Evolutionary conservation across 2,888 invertebrate genomes (phyloP).

Genomic region (Cremastinae sp.): DNA sequence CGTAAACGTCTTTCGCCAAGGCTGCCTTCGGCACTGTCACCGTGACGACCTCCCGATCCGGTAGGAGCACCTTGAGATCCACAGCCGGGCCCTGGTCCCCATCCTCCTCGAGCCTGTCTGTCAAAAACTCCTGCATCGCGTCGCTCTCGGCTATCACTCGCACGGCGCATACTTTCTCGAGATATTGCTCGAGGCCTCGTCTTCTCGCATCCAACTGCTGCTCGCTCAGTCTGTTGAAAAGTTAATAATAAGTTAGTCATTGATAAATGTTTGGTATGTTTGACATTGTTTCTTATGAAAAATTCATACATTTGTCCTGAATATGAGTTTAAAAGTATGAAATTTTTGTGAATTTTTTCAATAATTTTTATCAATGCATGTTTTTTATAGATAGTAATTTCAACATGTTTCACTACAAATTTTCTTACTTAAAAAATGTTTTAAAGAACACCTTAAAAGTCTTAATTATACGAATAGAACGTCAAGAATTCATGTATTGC

Average conservation of each 20-base stretch:
- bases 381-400: too few relatives aligned
- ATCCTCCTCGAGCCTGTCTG: slow-evolving; percentile 91
- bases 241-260: not conserved
- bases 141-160: slow-evolving; percentile 98
- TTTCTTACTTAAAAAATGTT: too few relatives aligned
- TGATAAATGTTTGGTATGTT: too few relatives aligned
- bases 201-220: slow-evolving; percentile 97
- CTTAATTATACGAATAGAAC: too few relatives aligned
- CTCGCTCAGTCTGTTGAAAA: slow-evolving; percentile 88
- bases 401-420: too few relatives aligned
- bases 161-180: slow-evolving; percentile 99
- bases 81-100: slow-evolving; percentile 87
- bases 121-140: slow-evolving; percentile 97
- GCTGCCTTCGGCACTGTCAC: slow-evolving; percentile 94
- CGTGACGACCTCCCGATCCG: slow-evolving; percentile 94
- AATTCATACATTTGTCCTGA: too few relatives aligned
- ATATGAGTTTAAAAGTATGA: too few relatives aligned
- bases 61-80: slow-evolving; percentile 91
- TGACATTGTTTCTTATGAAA: too few relatives aligned
- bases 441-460: too few relatives aligned
- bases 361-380: too few relatives aligned
- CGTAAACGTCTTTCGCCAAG: slow-evolving; percentile 94
- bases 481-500: too few relatives aligned
- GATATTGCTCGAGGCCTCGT: slow-evolving; percentile 96
- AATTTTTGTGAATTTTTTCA: too few relatives aligned